Evolutionary conservation across 2,888 invertebrate genomes (phyloP).

Genomic region (Dinocampus coccinellae): DNA sequence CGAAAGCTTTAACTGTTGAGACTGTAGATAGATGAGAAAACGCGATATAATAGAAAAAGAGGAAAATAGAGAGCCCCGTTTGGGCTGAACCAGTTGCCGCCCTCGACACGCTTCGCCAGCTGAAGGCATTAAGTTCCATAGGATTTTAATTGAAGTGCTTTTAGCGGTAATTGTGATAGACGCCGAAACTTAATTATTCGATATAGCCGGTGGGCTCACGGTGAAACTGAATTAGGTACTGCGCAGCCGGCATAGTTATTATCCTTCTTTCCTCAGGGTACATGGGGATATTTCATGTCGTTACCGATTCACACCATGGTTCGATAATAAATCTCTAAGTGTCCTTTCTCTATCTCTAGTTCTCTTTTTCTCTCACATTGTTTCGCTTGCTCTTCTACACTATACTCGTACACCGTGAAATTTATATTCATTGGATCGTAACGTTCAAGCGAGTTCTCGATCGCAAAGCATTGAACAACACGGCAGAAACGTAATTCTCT

Average conservation of each 20-base stretch:
- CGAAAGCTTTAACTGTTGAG: not conserved
- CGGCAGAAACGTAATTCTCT: conserved; percentile 27
- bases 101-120: conserved; percentile 42
- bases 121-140: conserved; percentile 56
- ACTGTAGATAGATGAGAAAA: not conserved
- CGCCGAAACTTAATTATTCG: conserved; percentile 55
- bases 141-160: conserved; percentile 61
- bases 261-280: conserved; percentile 41
- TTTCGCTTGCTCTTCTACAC: not conserved
- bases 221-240: conserved; percentile 49
- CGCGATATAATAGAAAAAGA: conserved; percentile 4
- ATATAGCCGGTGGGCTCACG: conserved; percentile 48
- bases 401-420: conserved; percentile 19
- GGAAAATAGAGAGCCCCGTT: conserved; percentile 24
- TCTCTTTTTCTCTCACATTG: not conserved
- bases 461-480: conserved; percentile 33
- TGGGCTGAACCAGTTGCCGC: conserved; percentile 29
- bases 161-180: conserved; percentile 59
- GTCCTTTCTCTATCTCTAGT: conserved; percentile 14
- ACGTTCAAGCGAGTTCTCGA: conserved; percentile 25
- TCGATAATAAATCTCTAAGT: conserved; percentile 37
- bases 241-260: conserved; percentile 44
- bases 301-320: conserved; percentile 38
- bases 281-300: conserved; percentile 35
- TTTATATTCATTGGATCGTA: conserved; percentile 39